phyloP scores from a whole-genome alignment of 92 coral and sea anemone species.

The Paragorgia papillata region DNA sequence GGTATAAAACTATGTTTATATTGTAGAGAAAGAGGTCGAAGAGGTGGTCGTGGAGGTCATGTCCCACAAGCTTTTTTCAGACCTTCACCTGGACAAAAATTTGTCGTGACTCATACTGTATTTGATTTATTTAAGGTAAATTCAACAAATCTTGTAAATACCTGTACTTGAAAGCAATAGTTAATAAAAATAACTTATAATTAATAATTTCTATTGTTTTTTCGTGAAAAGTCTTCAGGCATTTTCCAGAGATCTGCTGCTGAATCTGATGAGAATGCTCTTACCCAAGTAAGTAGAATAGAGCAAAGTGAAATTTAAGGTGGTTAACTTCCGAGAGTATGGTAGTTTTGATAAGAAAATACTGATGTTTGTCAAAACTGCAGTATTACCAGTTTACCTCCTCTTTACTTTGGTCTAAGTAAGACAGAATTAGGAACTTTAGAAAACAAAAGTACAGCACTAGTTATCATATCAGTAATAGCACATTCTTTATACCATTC shows the following conservation, averaged over 20 bases:
- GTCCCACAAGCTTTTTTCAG: slow-evolving; percentile 78
- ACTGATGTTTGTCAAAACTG: too few relatives aligned
- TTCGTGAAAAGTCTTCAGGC: neutral
- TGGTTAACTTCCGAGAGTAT: too few relatives aligned
- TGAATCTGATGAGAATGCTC: slow-evolving; percentile 75
- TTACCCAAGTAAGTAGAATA: slow-evolving; percentile 73
- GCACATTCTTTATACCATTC: too few relatives aligned
- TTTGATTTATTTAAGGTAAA: slow-evolving; percentile 88
- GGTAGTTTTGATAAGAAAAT: too few relatives aligned
- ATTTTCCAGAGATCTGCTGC: slow-evolving; percentile 78
- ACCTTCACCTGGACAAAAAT: slow-evolving; percentile 81
- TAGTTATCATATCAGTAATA: too few relatives aligned
- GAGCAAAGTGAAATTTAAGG: neutral
- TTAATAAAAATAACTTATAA: too few relatives aligned
- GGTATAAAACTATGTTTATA: neutral
- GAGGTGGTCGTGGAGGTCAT: slow-evolving; percentile 73
- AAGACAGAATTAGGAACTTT: too few relatives aligned
- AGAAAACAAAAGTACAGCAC: too few relatives aligned
- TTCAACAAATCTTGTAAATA: neutral
- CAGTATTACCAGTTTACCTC: too few relatives aligned
- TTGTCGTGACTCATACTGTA: slow-evolving; percentile 89
- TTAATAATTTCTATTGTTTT: too few relatives aligned
- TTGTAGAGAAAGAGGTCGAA: slow-evolving; percentile 57
- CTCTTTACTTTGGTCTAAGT: too few relatives aligned
- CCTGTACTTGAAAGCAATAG: too few relatives aligned